phyloP scores from a whole-genome alignment of 2,888 invertebrate genomes.

The Rhingia campestris region DNA sequence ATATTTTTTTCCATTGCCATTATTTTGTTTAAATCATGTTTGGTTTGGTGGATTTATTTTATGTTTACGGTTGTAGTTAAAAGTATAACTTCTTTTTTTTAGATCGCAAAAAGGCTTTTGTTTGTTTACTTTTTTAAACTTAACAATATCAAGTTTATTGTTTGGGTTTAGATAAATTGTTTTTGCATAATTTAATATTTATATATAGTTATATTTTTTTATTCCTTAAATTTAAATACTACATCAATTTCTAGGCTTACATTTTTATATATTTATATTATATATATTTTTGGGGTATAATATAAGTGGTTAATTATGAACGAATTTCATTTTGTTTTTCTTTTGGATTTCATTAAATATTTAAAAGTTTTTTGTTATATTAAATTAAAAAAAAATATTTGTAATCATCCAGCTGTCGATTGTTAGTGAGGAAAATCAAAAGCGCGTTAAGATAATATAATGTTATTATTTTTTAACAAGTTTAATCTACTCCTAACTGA shows the following conservation, averaged over 20 bases:
- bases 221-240: constrained; percentile 71
- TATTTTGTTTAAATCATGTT: constrained; percentile 11
- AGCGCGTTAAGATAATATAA: constrained; percentile 37
- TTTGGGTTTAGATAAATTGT: constrained; percentile 50
- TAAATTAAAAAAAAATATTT: constrained; percentile 62
- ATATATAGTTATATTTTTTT: constrained; percentile 53
- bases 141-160: constrained; percentile 59
- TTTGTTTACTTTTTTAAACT: constrained; percentile 43
- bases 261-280: constrained; percentile 42
- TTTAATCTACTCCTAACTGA: constrained; percentile 7
- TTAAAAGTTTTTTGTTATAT: constrained; percentile 55
- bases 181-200: constrained; percentile 53
- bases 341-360: constrained; percentile 72
- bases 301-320: constrained; percentile 61
- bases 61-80: constrained; percentile 45
- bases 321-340: constrained; percentile 32
- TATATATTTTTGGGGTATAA: constrained; percentile 55
- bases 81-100: constrained; percentile 42
- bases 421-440: constrained; percentile 72
- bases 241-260: constrained; percentile 72
- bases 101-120: constrained; percentile 46
- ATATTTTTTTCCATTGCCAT: constrained; percentile 6
- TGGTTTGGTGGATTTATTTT: constrained; percentile 18
- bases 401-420: constrained; percentile 70
- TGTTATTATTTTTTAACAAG: constrained; percentile 1